phyloP scores from a whole-genome alignment of 1,140 invertebrate species.

The Zaprionus nigranus region DNA sequence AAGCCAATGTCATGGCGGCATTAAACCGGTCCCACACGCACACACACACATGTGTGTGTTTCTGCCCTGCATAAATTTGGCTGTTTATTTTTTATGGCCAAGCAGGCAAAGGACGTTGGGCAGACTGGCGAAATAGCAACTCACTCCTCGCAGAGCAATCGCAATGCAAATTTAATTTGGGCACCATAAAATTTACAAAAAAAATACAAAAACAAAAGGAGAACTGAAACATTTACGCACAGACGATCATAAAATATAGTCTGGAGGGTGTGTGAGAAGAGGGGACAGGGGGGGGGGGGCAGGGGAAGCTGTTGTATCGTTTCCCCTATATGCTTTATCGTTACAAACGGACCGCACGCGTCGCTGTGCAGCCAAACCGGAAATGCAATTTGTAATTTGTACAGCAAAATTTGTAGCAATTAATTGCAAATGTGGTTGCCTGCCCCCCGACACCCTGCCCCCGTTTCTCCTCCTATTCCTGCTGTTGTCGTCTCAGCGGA shows the following conservation, averaged over 20 bases:
- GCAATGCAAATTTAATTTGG: slow-evolving; percentile 80
- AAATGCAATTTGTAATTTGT: slow-evolving; percentile 80
- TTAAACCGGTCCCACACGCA: background rate
- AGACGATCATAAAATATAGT: slow-evolving; percentile 57
- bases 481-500: slow-evolving; percentile 36
- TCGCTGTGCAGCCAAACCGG: slow-evolving; percentile 66
- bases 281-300: background rate
- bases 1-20: slow-evolving; percentile 15
- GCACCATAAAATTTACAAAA: slow-evolving; percentile 42
- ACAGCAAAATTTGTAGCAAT: slow-evolving; percentile 77
- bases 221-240: slow-evolving; percentile 22
- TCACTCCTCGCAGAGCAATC: slow-evolving; percentile 46
- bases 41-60: slow-evolving; percentile 13
- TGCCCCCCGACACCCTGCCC: background rate
- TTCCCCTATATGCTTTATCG: slow-evolving; percentile 15
- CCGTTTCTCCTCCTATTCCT: background rate
- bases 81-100: slow-evolving; percentile 58
- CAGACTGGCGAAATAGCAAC: slow-evolving; percentile 27
- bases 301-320: background rate
- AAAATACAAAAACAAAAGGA: background rate
- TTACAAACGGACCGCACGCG: slow-evolving; percentile 46
- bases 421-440: slow-evolving; percentile 61
- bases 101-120: slow-evolving; percentile 35
- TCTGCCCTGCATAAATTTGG: slow-evolving; percentile 49
- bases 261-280: background rate